Conservation (phyloP, 2,113 vertebrate species). For the Anoura caudifer region DNA sequence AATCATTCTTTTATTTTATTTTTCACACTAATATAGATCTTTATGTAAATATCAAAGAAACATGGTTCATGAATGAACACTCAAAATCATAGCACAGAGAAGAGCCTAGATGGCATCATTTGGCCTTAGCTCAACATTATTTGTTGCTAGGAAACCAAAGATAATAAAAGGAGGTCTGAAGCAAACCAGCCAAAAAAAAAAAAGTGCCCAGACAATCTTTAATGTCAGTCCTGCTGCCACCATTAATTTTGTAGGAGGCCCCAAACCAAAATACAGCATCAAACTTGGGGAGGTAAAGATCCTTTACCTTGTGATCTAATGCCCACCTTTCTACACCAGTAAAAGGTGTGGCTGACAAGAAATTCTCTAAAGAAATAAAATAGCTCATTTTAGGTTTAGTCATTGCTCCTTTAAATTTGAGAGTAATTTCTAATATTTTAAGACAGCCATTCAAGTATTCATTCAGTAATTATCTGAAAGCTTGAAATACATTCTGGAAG, state of each 20-base stretch:
- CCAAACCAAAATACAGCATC: not conserved
- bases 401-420: not conserved
- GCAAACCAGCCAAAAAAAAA: not conserved
- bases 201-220: not conserved
- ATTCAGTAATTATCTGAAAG: not conserved
- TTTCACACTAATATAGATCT: not conserved
- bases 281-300: not conserved
- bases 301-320: not conserved
- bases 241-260: not conserved
- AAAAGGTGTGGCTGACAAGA: not conserved
- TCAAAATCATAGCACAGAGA: not conserved
- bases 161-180: constrained; percentile 25
- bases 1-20: not conserved
- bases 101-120: not conserved
- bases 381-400: not conserved
- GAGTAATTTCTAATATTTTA: not conserved
- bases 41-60: constrained; percentile 6
- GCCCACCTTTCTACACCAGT: not conserved
- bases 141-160: constrained; percentile 31
- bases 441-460: not conserved
- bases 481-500: not conserved
- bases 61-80: not conserved
- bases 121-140: not conserved
- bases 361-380: not conserved
- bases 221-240: not conserved